Base-by-base conservation (phyloP, 2,797 vertebrate species). In the Tokudaia tokunoshimensis region DNA sequence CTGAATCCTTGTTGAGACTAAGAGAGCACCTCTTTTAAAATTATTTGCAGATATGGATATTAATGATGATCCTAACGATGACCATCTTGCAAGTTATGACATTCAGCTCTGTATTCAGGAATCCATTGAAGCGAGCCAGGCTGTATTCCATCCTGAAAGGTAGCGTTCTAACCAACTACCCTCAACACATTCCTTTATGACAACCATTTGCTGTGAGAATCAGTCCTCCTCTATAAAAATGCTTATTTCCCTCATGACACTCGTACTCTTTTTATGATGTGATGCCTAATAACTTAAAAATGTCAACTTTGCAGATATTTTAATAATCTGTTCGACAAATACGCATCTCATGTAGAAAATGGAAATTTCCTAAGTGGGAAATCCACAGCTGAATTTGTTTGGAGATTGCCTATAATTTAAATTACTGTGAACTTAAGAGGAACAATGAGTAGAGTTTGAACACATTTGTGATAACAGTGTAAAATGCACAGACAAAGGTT, bases 51-150 rank as follows among this genome's bases (percentile, higher is more conserved):
- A 98, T 57, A 99, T 99, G 99, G 99, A 99, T 22, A 97, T 97
- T 92, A 92, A 94, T 91, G 98, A 99, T 59, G 98, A 98, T 44
- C 95, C 98, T 34, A 98, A 99, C 63, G 99, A 99, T 96, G 99
- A 99, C 22, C 98, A 99, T 57, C 97, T 99, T 78, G 96, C 99
- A 63, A 98, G 98, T 70, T 99, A 99, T 96, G 99, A 99, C 78
- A 96, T 99, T 97, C 98, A 97, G 76, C 98, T 99, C 97, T 99
- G 99, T 97, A 98, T 99, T 96, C 98, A 99, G 96, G 99, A 99
- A 93, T 98, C 98, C 65, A 95, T 97, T 96, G 98, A 97, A 97
- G 92, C 96, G 93, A 97, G 94, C n/a, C 82, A 93, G 85, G 86
- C 97, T 95, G 92, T 95, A 22, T 91, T 76, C 74, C 97, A 92